Evolutionary conservation across 1,140 invertebrate genomes (phyloP), one percentile per base, ranked within the genome.

Genomic region (Littorina saxatilis): DNA sequence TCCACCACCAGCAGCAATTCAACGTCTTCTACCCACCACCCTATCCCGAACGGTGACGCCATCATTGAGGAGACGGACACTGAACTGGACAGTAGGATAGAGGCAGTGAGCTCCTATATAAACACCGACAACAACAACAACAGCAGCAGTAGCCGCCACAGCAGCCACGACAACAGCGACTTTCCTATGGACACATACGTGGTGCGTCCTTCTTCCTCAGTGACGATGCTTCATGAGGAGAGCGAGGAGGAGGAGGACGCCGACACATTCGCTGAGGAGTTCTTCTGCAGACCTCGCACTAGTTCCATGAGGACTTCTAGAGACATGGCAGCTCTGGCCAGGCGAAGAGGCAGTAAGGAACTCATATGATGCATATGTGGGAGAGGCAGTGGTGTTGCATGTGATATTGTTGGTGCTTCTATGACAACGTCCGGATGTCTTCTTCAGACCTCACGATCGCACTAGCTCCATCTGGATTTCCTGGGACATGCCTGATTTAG

Each of bases 231-330:
- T 17, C 84, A 86, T 43, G 80, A 80, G 1, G 72, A 82, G 27
- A 73, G 39, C 52, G 83, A 87, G 40, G 80, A 84, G 15, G 72
- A 84, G 0, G 82, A 87, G 35, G 81, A 84, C 17, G 63, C 35
- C 17, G 84, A 85, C 66, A 63, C 50, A 40, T 82, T 73, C 40
- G 84, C 84, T 32, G 83, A 85, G 40, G 81, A 81, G 13, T 80
- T 85, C 3, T 80, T 83, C 3, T 79, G 68, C 17, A 74, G 89
- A 23, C 88, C 87, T 35, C 83, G 89, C 15, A 89, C 89, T 3
- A 87, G 83, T 13, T 90, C 89, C 73, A 89, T 89, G 88, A 86
- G 85, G 84, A 90, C 89, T 2, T 88, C 87, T 37, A 81, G 89
- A 74, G 89, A 90, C 84, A 76, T 89, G n/a, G 87, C 88, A 4